Conservation (phyloP, 2,888 invertebrate species). For the Bellardia pandia region DNA sequence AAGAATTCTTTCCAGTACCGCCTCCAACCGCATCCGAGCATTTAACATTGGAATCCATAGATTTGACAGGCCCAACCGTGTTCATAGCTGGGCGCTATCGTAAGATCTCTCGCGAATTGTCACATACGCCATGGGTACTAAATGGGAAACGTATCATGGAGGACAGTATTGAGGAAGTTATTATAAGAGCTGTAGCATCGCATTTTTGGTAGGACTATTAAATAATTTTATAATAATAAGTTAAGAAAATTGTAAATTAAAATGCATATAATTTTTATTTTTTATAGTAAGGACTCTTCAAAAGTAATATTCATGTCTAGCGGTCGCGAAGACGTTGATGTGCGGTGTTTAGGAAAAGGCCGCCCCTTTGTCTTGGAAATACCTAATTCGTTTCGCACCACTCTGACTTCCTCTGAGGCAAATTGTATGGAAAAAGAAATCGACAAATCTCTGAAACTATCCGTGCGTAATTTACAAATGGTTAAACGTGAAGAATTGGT, state of each 20-base stretch:
- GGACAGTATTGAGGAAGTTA: constrained; percentile 95
- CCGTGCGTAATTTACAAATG: constrained; percentile 87
- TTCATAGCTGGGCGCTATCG: constrained; percentile 88
- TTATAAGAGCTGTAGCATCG: constrained; percentile 88
- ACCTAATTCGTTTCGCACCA: constrained; percentile 87
- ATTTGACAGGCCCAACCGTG: constrained; percentile 81
- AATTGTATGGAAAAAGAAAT: constrained; percentile 86
- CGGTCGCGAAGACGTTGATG: constrained; percentile 98
- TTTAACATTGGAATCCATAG: constrained; percentile 77
- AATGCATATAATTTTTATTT: not conserved
- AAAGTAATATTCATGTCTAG: constrained; percentile 93
- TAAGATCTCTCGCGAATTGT: constrained; percentile 92
- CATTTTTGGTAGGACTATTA: constrained; percentile 85
- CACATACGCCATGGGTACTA: constrained; percentile 97
- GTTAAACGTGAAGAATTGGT: constrained; percentile 88
- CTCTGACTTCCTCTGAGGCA: constrained; percentile 85
- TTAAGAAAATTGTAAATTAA: not conserved
- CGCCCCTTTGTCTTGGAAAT: constrained; percentile 97
- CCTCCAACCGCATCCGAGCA: constrained; percentile 84
- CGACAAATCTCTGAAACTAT: constrained; percentile 85
- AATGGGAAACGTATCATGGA: constrained; percentile 91
- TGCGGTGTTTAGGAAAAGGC: constrained; percentile 95
- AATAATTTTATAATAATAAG: constrained; percentile 75
- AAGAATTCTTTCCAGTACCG: constrained; percentile 85
- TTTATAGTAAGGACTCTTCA: constrained; percentile 75